phyloP scores from a whole-genome alignment of 2,113 vertebrate genomes.

The Pipra filicauda region DNA sequence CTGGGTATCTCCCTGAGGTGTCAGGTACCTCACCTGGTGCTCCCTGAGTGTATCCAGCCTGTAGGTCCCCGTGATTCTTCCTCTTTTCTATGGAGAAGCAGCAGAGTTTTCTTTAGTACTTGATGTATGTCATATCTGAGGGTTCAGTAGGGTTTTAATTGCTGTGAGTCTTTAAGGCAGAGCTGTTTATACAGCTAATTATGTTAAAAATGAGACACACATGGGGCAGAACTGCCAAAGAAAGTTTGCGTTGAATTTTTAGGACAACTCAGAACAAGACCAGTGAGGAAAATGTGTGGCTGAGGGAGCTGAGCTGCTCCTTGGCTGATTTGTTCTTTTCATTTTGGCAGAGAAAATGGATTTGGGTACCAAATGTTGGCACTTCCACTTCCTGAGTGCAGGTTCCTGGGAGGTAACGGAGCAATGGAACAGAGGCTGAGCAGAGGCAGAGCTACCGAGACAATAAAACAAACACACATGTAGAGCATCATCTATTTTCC shows the following conservation, averaged over 20 bases:
- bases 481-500: neutral
- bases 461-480: neutral
- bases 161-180: neutral
- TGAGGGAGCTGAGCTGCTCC: neutral
- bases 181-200: slow-evolving; percentile 45
- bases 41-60: neutral
- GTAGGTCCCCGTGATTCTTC: accelerated
- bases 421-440: neutral
- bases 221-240: slow-evolving; percentile 26
- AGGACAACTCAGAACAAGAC: neutral
- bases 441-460: neutral
- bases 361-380: neutral
- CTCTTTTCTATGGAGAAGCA: neutral
- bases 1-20: neutral
- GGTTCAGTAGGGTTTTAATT: neutral
- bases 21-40: slow-evolving; percentile 32
- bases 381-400: neutral
- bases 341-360: neutral
- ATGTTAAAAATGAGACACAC: neutral
- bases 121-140: neutral
- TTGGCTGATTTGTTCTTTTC: neutral
- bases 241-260: slow-evolving; percentile 36
- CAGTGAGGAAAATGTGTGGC: neutral
- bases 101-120: neutral
- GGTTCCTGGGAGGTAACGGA: accelerated